A percentile compares a stretch with the other conserved stretches of the same genome.
Conservation (phyloP, 1,140 invertebrate genomes). For the Calliopsis andreniformis region DNA sequence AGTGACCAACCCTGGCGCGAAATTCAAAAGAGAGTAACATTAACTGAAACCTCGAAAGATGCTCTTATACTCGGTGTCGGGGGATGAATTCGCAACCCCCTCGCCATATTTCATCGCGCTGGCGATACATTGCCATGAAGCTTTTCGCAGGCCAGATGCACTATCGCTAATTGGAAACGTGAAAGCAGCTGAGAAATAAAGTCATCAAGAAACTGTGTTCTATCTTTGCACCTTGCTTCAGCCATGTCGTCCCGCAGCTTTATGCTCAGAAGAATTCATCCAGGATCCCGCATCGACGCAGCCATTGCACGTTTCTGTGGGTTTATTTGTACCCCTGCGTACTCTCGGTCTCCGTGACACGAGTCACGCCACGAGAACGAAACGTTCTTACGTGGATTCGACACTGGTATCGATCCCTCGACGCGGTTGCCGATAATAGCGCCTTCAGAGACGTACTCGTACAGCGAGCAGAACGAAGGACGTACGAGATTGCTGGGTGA, state of each 20-base stretch:
- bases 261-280: neutral
- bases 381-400: constrained; percentile 40
- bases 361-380: constrained; percentile 9
- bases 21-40: too few species aligned
- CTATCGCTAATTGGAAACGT: neutral
- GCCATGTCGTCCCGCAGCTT: neutral
- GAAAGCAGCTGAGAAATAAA: too few species aligned
- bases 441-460: neutral
- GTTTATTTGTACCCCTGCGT: too few species aligned
- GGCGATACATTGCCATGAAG: neutral
- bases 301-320: neutral
- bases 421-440: constrained; percentile 17
- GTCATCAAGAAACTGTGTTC: neutral
- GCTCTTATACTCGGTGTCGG: too few species aligned
- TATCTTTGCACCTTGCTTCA: neutral
- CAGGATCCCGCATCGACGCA: neutral
- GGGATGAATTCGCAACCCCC: too few species aligned
- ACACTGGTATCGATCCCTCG: constrained; percentile 42
- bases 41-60: too few species aligned
- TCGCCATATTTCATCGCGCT: neutral
- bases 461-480: constrained; percentile 6
- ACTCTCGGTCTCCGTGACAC: neutral
- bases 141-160: neutral
- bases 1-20: too few species aligned
- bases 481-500: neutral